Conservation (phyloP, 2,797 vertebrate species). For the Sorex maritimensis region DNA sequence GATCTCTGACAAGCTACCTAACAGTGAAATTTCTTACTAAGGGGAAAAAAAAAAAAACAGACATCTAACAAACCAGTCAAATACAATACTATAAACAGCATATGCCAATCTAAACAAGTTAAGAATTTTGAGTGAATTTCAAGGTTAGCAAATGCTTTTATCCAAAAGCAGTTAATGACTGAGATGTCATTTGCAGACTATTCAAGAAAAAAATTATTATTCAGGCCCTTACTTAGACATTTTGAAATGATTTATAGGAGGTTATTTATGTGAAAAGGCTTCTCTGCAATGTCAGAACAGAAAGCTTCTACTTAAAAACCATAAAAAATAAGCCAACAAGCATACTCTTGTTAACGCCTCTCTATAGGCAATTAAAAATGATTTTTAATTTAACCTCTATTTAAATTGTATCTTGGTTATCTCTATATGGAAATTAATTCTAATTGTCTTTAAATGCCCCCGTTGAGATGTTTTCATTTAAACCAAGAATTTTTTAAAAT, state of each 20-base stretch:
- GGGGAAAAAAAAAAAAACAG: conserved; percentile 62
- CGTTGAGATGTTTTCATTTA: conserved; percentile 76
- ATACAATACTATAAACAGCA: conserved; percentile 73
- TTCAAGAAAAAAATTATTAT: conserved; percentile 80
- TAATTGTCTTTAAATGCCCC: conserved; percentile 74
- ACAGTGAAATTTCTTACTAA: conserved; percentile 83
- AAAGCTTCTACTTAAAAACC: conserved; percentile 73
- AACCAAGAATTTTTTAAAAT: conserved; percentile 71
- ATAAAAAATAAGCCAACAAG: conserved; percentile 64
- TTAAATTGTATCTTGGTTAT: conserved; percentile 66
- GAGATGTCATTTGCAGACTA: conserved; percentile 81
- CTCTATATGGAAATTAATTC: conserved; percentile 65
- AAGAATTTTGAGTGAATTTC: conserved; percentile 71
- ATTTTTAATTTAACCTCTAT: conserved; percentile 66
- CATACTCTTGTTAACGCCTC: conserved; percentile 33
- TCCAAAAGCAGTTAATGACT: conserved; percentile 80
- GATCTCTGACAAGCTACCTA: conserved; percentile 87
- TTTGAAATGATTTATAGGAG: conserved; percentile 78
- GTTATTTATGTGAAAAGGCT: conserved; percentile 79
- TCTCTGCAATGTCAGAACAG: conserved; percentile 77
- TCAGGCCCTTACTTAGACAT: conserved; percentile 73
- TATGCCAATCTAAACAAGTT: conserved; percentile 80
- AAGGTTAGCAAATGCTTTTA: conserved; percentile 73
- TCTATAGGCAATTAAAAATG: conserved; percentile 66
- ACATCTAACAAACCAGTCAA: conserved; percentile 77